A percentile compares a stretch with the other conserved stretches of the same genome.
phyloP scores from a whole-genome alignment of 2,888 invertebrate genomes.

The Orchesellides sinensis region DNA sequence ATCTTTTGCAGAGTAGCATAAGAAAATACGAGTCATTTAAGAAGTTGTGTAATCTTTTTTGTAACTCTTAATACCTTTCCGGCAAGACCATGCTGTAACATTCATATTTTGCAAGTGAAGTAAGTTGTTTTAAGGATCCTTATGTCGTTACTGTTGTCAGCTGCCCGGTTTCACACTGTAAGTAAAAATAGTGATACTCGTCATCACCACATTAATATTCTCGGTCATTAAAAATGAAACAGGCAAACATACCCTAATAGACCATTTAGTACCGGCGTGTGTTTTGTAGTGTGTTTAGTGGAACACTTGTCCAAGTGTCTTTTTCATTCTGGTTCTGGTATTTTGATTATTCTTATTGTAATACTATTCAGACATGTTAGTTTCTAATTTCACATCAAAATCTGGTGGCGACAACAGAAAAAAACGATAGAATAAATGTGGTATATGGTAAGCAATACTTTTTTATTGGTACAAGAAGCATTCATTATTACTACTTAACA shows the following conservation, averaged over 20 bases:
- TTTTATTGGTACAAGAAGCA: background rate
- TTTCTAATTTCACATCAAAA: slow-evolving; percentile 60
- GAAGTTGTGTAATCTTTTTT: slow-evolving; percentile 18
- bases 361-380: slow-evolving; percentile 61
- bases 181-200: slow-evolving; percentile 14
- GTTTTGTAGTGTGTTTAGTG: slow-evolving; percentile 41
- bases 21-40: slow-evolving; percentile 26
- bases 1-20: background rate
- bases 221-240: slow-evolving; percentile 17
- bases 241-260: slow-evolving; percentile 19
- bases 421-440: background rate
- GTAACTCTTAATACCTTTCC: background rate
- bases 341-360: slow-evolving; percentile 42
- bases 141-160: background rate
- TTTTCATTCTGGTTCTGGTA: slow-evolving; percentile 28
- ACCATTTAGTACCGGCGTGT: slow-evolving; percentile 24
- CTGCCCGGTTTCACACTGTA: slow-evolving; percentile 8
- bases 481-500: background rate
- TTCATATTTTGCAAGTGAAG: background rate
- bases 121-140: background rate
- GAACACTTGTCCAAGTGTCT: slow-evolving; percentile 71
- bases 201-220: slow-evolving; percentile 26
- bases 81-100: slow-evolving; percentile 1
- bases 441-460: background rate
- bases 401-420: background rate